A percentile compares a stretch with the other conserved stretches of the same genome.
phyloP scores from a whole-genome alignment of 2,888 invertebrate genomes.

The Tetranychus piercei region DNA sequence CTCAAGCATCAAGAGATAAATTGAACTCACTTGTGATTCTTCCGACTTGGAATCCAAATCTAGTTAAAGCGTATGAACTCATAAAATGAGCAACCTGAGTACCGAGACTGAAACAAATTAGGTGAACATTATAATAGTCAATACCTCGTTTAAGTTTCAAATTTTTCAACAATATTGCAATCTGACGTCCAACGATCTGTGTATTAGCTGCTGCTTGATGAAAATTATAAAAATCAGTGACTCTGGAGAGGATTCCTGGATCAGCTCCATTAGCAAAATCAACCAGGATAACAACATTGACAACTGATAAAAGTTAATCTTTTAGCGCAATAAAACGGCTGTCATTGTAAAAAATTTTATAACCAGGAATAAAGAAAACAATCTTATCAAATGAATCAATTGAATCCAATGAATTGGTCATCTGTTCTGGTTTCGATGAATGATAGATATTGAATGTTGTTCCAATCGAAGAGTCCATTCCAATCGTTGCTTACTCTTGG shows the following conservation, averaged over 20 bases:
- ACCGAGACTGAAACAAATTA: constrained; percentile 21
- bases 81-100: constrained; percentile 18
- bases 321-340: background rate
- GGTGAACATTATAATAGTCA: constrained; percentile 13
- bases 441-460: background rate
- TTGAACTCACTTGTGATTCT: constrained; percentile 17
- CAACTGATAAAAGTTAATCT: constrained; percentile 7
- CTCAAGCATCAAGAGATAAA: background rate
- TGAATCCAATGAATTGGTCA: background rate
- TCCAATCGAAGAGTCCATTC: background rate
- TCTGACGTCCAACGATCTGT: constrained; percentile 19
- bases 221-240: constrained; percentile 12
- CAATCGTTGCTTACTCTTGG: too few relatives aligned
- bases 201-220: constrained; percentile 16
- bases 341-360: constrained; percentile 6
- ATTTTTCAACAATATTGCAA: constrained; percentile 15
- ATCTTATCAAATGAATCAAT: constrained; percentile 2
- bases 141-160: constrained; percentile 6
- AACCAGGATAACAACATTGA: constrained; percentile 15
- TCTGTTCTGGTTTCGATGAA: background rate
- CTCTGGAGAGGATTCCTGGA: background rate
- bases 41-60: constrained; percentile 15
- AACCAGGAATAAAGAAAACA: constrained; percentile 14
- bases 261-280: constrained; percentile 17
- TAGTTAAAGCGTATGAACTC: constrained; percentile 4